Evolutionary conservation across 2,113 vertebrate species (phyloP).

Genomic region (Brachyhypopomus gauderio): DNA sequence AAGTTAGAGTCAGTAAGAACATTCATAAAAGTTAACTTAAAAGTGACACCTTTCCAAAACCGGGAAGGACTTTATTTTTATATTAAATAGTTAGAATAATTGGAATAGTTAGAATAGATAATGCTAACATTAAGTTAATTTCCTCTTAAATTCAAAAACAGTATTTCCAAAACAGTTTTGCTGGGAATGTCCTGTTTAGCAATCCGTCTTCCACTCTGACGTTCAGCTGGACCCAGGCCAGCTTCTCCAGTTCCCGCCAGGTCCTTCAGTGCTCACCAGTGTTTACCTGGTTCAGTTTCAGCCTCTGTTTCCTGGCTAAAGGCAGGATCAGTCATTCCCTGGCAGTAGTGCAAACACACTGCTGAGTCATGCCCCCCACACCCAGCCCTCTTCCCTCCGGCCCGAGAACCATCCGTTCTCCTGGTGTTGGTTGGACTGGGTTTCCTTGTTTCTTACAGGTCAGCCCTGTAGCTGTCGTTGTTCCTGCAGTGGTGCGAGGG

Average conservation of each 20-base stretch:
- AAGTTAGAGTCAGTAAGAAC: slow-evolving; percentile 61
- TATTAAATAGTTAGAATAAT: slow-evolving; percentile 60
- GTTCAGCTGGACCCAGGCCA: slow-evolving; percentile 24
- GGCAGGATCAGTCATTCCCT: slow-evolving; percentile 56
- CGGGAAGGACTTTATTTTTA: slow-evolving; percentile 58
- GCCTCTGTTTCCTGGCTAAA: slow-evolving; percentile 58
- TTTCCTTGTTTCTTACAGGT: slow-evolving; percentile 43
- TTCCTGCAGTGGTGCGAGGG: slow-evolving; percentile 45
- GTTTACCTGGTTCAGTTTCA: slow-evolving; percentile 70
- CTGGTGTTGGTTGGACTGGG: slow-evolving; percentile 56
- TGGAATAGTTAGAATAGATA: slow-evolving; percentile 4
- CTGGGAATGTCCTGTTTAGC: slow-evolving; percentile 11
- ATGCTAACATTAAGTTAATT: slow-evolving; percentile 43
- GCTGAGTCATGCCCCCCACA: slow-evolving; percentile 71
- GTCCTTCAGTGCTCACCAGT: slow-evolving; percentile 49
- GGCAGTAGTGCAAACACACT: slow-evolving; percentile 63
- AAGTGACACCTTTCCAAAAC: slow-evolving; percentile 26
- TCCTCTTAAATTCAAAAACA: slow-evolving; percentile 29
- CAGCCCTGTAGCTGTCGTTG: slow-evolving; percentile 32
- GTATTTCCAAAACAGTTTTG: slow-evolving; percentile 10
- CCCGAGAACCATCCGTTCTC: slow-evolving; percentile 56
- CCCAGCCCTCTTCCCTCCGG: slow-evolving; percentile 33
- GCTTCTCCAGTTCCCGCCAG: slow-evolving; percentile 27
- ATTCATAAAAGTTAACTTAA: slow-evolving; percentile 15
- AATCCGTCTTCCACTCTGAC: slow-evolving; percentile 33